A percentile compares a stretch with the other conserved stretches of the same genome.
Conservation (phyloP, 2,113 vertebrate genomes). For the Phasianus colchicus region DNA sequence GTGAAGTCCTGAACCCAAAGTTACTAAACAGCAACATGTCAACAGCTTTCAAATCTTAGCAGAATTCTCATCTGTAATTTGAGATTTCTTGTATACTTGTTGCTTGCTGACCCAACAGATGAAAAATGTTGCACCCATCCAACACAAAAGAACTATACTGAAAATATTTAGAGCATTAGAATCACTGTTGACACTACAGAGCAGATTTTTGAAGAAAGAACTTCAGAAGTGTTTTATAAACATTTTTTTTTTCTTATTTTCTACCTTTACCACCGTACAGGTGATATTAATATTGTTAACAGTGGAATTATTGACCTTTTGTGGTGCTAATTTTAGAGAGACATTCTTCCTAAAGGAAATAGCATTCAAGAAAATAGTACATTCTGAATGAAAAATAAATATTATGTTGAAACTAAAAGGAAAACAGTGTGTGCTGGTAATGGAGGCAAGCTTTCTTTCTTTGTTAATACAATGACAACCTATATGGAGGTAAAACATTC, state of each 20-base stretch:
- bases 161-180: background rate
- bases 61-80: background rate
- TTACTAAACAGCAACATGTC: background rate
- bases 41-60: background rate
- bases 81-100: background rate
- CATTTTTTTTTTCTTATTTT: background rate
- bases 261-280: background rate
- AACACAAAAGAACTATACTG: background rate
- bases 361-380: background rate
- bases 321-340: background rate
- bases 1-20: background rate
- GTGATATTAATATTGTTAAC: background rate
- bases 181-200: background rate
- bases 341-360: background rate
- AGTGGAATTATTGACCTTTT: background rate
- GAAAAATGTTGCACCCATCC: background rate
- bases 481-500: background rate
- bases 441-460: background rate
- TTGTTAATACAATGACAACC: background rate
- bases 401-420: background rate
- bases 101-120: background rate
- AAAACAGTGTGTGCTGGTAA: background rate
- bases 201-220: background rate
- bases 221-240: background rate
- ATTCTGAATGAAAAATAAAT: background rate